phyloP scores from a whole-genome alignment of 2,113 vertebrate species.

The Cebidichthys violaceus region DNA sequence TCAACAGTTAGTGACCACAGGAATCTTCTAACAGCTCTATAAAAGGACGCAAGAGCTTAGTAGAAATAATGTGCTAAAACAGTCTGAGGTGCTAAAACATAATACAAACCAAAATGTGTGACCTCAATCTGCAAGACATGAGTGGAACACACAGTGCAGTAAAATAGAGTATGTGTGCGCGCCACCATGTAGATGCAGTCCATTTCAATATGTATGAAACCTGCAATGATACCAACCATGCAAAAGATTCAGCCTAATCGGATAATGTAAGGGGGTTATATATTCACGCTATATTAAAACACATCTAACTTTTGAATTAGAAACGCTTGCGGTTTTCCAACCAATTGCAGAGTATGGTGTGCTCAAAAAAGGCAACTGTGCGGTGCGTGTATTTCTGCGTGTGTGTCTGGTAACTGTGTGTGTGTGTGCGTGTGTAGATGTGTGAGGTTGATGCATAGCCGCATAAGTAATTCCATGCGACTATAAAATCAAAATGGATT shows the following conservation, averaged over 20 bases:
- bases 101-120: slow-evolving; percentile 49
- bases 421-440: slow-evolving; percentile 29
- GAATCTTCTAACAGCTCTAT: slow-evolving; percentile 5
- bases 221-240: slow-evolving; percentile 64
- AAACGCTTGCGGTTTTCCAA: slow-evolving; percentile 57
- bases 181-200: slow-evolving; percentile 38
- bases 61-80: slow-evolving; percentile 3
- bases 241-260: slow-evolving; percentile 65
- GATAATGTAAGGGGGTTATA: slow-evolving; percentile 53
- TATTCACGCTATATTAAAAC: slow-evolving; percentile 68
- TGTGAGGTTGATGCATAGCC: slow-evolving; percentile 48
- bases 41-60: slow-evolving; percentile 12
- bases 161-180: slow-evolving; percentile 33
- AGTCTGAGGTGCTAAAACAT: slow-evolving; percentile 32
- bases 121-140: slow-evolving; percentile 71
- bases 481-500: slow-evolving; percentile 74
- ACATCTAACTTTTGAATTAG: slow-evolving; percentile 65
- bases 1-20: neutral
- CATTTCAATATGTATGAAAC: slow-evolving; percentile 69
- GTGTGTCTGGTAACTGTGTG: slow-evolving; percentile 19
- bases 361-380: slow-evolving; percentile 34
- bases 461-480: slow-evolving; percentile 65
- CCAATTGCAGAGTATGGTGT: slow-evolving; percentile 40
- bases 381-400: slow-evolving; percentile 19
- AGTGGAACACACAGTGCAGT: slow-evolving; percentile 43